phyloP scores from a whole-genome alignment of 2,113 vertebrate species.

The Edolisoma coerulescens region DNA sequence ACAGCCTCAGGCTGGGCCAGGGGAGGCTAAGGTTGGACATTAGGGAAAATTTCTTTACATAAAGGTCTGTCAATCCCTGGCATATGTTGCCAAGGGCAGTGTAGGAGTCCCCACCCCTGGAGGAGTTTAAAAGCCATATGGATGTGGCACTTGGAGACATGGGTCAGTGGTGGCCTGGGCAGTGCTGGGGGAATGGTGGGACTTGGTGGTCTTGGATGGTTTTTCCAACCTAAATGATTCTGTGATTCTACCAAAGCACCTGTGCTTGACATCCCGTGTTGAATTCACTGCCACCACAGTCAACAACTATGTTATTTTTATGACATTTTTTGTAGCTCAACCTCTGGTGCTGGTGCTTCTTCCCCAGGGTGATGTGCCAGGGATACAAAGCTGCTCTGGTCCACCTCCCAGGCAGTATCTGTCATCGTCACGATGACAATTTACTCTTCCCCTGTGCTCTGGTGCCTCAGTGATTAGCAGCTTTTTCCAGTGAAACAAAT shows the following conservation, averaged over 20 bases:
- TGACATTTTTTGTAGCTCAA: neutral
- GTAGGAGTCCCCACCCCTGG: rapidly evolving
- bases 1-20: rapidly evolving
- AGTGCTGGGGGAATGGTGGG: neutral
- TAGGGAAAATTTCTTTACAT: neutral
- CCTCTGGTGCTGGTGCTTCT: neutral
- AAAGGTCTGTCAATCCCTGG: too few species aligned
- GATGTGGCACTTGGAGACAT: neutral
- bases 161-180: neutral
- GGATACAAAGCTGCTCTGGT: neutral
- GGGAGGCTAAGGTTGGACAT: rapidly evolving
- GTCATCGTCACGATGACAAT: neutral
- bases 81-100: neutral
- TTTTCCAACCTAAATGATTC: neutral
- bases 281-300: neutral
- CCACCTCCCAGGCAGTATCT: neutral
- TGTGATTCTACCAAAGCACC: neutral
- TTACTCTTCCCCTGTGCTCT: neutral
- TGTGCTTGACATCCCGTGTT: rapidly evolving
- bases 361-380: neutral
- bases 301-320: neutral
- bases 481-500: neutral
- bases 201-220: neutral
- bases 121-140: neutral
- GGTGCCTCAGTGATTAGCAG: neutral